Evolutionary conservation across 2,888 invertebrate genomes (phyloP), one percentile per base, ranked within the genome.

Genomic region (Sinhomidia bicolor): DNA sequence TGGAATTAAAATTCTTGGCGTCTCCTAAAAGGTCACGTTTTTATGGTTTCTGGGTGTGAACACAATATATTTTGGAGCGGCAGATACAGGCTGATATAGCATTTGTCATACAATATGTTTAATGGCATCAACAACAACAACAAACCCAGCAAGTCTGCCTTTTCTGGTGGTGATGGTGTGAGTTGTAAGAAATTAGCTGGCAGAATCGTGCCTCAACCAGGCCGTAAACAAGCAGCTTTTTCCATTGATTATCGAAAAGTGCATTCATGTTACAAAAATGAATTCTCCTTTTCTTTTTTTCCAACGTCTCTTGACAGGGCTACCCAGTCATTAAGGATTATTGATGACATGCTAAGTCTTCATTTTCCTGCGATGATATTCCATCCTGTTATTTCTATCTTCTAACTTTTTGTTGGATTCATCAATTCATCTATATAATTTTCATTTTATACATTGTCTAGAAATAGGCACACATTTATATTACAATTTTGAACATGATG

Each of bases 301-400:
- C 65, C 65, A 71, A 65, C 78, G 78, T 85, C 78, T 85, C 85
- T 78, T 78, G 85, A 78, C 85, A 84, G 78, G 51, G 65, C 78
- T 85, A 85, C 78, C 85, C 85, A 85, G 78, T 85, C 85, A 85
- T 85, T 85, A 85, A 65, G 78, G 78, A 85, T 85, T 85, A 85
- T 85, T 85, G 76, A 85, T 85, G 85, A 85, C 85, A 85, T 78
- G 85, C 62, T 65, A 78, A 85, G 78, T 62, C 85, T 85, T 76
- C 78, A 78, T 85, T 85, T 85, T 78, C 20, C 5, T 47, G 7
- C 14, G 47, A 23, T 74, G 26, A 1, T 71, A 26, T 71, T n/a
- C n/a, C 32, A 71, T 41, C 14, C 36, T 17, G 7, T 1, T 7
- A 9, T 29, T 1, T 10, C 1, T 41, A 9, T 12, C 26, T 4